Evolutionary conservation across 1,140 invertebrate genomes (phyloP), one percentile per base, ranked within the genome.

Genomic region (Drosophila eugracilis): DNA sequence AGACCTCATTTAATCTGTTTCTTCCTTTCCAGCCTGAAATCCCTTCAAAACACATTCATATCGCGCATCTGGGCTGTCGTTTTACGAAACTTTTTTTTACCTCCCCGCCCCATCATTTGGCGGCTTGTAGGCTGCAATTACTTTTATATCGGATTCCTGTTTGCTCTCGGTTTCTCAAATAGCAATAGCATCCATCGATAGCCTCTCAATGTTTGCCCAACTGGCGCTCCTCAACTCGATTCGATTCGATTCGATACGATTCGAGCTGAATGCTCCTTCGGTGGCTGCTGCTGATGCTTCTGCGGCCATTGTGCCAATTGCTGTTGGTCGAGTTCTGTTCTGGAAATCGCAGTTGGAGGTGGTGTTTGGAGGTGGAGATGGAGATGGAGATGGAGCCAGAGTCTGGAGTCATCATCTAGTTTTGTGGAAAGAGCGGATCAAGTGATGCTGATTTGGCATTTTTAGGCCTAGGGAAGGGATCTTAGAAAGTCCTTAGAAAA

Each of bases 251-350:
- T 36, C 45, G 34, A 22, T 65, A 6, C 36, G 59, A 52, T 66
- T 65, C 21, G 45, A 53, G 36, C 60, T 67, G 60, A 67, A 67
- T 67, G 70, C 58, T 60, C 42, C 53, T 45, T 50, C 66, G 12
- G 66, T 44, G 66, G 48, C 30, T 66, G 48, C 30, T 66, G 37
- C 49, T 32, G 48, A 28, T 63, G 58, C 67, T 55, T 65, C 60
- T 84, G 81, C 81, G 80, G 81, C 66, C 78, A 86, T 85, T 85
- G 80, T 85, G 80, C 80, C 80, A 85, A 86, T 85, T 85, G 81
- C 80, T 63, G 53, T 59, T 52, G 60, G 45, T 75, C 76, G 50
- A 66, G 45, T 47, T 47, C 54, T 39, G 52, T 57, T 37, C 15
- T 47, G 45, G 63, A 57, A 57, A 41, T 36, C 44, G 52, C 21